Evolutionary conservation across 2,797 vertebrate species (phyloP).

Genomic region (Urosaurus nigricauda): DNA sequence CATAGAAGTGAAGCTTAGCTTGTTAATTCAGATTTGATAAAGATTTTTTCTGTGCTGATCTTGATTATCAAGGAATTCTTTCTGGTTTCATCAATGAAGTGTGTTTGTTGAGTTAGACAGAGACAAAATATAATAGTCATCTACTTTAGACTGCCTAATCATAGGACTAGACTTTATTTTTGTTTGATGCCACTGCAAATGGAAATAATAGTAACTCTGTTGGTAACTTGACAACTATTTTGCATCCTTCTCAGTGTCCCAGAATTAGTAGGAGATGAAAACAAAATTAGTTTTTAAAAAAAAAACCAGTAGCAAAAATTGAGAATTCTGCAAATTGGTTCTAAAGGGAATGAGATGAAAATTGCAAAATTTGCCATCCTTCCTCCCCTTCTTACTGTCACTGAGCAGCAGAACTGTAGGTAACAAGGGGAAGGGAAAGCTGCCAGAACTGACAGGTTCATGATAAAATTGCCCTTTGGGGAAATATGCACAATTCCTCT

Average conservation of each 20-base stretch:
- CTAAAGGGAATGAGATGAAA: not conserved
- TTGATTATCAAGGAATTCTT: too few species aligned
- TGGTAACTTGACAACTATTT: not conserved
- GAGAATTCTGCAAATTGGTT: not conserved
- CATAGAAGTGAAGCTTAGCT: too few species aligned
- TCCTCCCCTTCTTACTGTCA: not conserved
- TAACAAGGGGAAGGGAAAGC: not conserved
- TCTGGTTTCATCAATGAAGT: too few species aligned
- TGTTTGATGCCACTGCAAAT: too few species aligned
- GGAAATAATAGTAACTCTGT: not conserved
- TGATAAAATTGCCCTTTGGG: conserved; percentile 19
- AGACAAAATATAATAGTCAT: too few species aligned
- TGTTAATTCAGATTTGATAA: too few species aligned
- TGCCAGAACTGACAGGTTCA: not conserved
- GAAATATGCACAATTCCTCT: conserved; percentile 31
- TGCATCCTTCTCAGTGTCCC: not conserved
- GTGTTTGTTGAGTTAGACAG: too few species aligned
- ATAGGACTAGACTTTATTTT: too few species aligned
- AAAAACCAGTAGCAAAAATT: not conserved
- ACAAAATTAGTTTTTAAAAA: too few species aligned
- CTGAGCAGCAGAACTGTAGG: not conserved
- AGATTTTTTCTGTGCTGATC: too few species aligned
- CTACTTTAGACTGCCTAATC: too few species aligned
- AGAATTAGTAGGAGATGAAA: not conserved
- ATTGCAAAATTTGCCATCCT: conserved; percentile 3